phyloP scores from a whole-genome alignment of 2,888 invertebrate genomes.

The Agriopis leucophaearia region DNA sequence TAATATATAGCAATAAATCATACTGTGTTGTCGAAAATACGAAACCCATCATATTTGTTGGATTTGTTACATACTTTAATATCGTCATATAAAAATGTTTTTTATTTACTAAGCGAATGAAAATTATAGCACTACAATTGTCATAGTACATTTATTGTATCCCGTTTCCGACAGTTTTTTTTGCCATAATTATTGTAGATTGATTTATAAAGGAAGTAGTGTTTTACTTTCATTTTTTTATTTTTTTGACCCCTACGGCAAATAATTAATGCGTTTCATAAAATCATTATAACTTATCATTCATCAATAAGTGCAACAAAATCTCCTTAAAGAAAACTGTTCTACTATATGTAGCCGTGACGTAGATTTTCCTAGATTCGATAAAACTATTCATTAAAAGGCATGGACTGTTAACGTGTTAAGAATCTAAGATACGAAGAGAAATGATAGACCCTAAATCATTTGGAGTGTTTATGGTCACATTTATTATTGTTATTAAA shows the following conservation, averaged over 20 bases:
- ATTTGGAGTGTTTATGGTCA: constrained; percentile 72
- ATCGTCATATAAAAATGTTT: not conserved
- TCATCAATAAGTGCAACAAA: too few relatives aligned
- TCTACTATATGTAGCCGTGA: too few relatives aligned
- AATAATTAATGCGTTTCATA: not conserved
- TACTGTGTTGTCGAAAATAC: not conserved
- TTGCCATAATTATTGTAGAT: not conserved
- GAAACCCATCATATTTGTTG: not conserved
- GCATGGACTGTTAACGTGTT: not conserved
- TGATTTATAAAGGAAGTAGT: not conserved
- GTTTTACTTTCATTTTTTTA: not conserved
- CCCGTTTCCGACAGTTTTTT: not conserved
- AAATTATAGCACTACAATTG: not conserved
- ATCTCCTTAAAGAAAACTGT: too few relatives aligned
- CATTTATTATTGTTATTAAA: constrained; percentile 76
- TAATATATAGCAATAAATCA: too few relatives aligned
- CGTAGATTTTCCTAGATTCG: too few relatives aligned
- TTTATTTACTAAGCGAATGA: not conserved
- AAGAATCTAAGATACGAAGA: not conserved
- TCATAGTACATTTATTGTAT: not conserved
- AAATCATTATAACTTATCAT: not conserved
- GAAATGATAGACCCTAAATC: constrained; percentile 14
- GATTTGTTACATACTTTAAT: not conserved
- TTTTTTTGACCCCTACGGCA: too few relatives aligned
- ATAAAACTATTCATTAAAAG: not conserved